A percentile compares a stretch with the other conserved stretches of the same genome.
These are phyloP conservation scores for Drosophila phalerata DNA, from an alignment of 2,888 invertebrate genomes.

Conservation along the genomic window DNA sequence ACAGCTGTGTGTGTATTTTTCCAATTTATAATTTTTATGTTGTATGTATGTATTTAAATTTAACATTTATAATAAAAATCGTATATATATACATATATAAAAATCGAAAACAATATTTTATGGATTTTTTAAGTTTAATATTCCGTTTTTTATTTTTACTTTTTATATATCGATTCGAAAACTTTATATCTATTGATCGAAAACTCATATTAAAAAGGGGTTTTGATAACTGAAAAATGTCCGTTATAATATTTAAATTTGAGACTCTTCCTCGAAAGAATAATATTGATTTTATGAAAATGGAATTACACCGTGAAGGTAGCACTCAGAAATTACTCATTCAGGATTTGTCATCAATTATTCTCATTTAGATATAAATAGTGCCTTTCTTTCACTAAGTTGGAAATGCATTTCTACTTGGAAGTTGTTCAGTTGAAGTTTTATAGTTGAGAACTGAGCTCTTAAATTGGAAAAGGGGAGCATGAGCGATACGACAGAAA, in stretches of 20 bases:
- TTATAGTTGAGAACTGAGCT: background rate
- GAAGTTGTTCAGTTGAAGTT: slow-evolving; percentile 8
- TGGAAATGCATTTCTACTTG: background rate
- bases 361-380: slow-evolving; percentile 1
- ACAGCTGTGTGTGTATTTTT: slow-evolving; percentile 68
- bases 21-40: slow-evolving; percentile 80
- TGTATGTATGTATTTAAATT: slow-evolving; percentile 82
- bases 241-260: too few species aligned
- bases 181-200: too few species aligned
- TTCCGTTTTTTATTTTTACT: too few species aligned
- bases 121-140: too few species aligned
- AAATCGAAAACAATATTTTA: slow-evolving; percentile 24
- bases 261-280: too few species aligned
- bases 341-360: slow-evolving; percentile 13
- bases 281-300: too few species aligned
- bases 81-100: slow-evolving; percentile 65
- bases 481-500: background rate
- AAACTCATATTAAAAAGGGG: too few species aligned
- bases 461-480: background rate
- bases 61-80: slow-evolving; percentile 79
- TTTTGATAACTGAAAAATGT: too few species aligned
- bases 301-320: too few species aligned
- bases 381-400: background rate
- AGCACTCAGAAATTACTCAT: background rate
- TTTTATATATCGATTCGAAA: too few species aligned